Base-by-base conservation (phyloP, 2,888 invertebrate species). In the Eucriotettix oculatus region DNA sequence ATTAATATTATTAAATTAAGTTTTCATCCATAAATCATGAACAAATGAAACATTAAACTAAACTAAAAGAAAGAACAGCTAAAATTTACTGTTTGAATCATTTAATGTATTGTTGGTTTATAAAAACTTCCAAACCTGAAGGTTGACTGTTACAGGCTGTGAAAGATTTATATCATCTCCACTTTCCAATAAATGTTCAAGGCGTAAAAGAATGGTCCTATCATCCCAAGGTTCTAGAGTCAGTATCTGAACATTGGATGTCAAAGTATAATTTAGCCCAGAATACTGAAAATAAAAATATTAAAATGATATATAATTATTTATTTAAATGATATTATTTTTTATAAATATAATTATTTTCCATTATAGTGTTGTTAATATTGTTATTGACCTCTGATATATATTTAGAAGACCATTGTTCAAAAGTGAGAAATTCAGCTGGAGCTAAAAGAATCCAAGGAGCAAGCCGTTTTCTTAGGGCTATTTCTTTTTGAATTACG, bases 201-300 rank as follows among this genome's bases (percentile, higher is more conserved):
- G 71, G 40, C 92, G 77, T 0, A 93, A 66, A 16, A 93, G 73
- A 14, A 87, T 67, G 29, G 77, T 76, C 0, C 75, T 72, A 0
- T 76, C 76, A 53, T 78, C 79, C 85, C 87, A 89, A 0, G 88
- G 87, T 67, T 93, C 92, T 55, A 92, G 68, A 0, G 90, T 90
- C 12, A 93, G 71, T 55, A 93, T 72, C 68, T 90, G 85, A 0
- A 92, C 74, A 55, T 87, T 87, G 42, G 75, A 71, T 0, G 90
- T 89, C 3, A 92, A 68, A 0, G 74, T 68, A 9, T 70, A 66
- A 1, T 75, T 72, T 1, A 87, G 66, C 3, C 80, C 84, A 16
- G 78, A 72, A 67, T 72, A 79, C 83, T 83, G 67, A 40, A 67
- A 68, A 57, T 29, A 7, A 29, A 29, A 29, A 29, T 5, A 29